Evolutionary conservation across 2,797 vertebrate genomes (phyloP).

Genomic region (Uromys caudimaculatus): DNA sequence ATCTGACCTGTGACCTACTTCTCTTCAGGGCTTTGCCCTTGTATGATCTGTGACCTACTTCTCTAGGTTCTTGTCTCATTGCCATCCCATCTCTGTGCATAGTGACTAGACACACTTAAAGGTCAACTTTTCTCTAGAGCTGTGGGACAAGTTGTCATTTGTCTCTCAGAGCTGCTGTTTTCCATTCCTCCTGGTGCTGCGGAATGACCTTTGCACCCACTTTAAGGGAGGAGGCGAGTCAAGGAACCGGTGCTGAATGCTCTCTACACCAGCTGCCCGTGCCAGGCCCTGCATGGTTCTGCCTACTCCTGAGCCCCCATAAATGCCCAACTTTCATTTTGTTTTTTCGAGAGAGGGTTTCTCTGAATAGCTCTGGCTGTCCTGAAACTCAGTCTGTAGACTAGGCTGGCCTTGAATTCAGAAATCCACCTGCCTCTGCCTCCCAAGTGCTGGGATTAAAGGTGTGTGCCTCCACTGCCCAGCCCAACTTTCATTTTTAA

Average conservation of each 20-base stretch:
- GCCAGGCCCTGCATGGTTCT: not conserved
- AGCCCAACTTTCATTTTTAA: not conserved
- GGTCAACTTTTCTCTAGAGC: not conserved
- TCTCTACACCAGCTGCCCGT: accelerated
- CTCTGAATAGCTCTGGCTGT: too few species aligned
- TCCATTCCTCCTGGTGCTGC: not conserved
- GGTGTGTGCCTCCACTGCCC: too few species aligned
- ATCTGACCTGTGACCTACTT: not conserved
- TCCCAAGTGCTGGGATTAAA: too few species aligned
- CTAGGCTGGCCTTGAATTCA: too few species aligned
- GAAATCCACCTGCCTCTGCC: too few species aligned
- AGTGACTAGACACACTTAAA: not conserved
- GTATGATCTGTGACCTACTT: not conserved
- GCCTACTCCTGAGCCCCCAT: accelerated
- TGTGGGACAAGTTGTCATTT: not conserved
- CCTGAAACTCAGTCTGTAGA: too few species aligned
- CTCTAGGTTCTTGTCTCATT: not conserved
- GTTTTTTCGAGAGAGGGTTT: too few species aligned
- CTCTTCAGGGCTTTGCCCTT: too few species aligned
- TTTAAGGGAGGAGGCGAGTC: not conserved
- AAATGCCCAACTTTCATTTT: not conserved
- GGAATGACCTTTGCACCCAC: not conserved
- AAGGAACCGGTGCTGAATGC: accelerated
- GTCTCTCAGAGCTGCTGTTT: not conserved
- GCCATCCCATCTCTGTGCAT: not conserved